Base-by-base conservation (phyloP, 2,113 vertebrate genomes). In the Puma concolor region DNA sequence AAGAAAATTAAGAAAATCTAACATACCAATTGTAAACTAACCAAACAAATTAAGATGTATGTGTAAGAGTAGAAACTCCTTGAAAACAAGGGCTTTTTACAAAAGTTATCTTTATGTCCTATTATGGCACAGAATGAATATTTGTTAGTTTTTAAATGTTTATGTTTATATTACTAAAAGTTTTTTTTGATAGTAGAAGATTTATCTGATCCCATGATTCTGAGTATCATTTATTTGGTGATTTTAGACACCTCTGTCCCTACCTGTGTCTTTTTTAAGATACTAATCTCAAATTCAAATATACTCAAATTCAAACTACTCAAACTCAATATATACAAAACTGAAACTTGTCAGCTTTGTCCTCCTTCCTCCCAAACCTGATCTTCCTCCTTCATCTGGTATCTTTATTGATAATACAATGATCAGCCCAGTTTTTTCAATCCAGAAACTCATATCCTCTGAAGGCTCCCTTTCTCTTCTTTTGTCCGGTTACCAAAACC, bases 141-240 rank as follows among this genome's bases (percentile, higher is more conserved):
- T 89, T 69, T 88, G 50, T 92, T 93, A 19, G 60, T 52, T 29
- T 69, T 63, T 52, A 50, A 85, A 52, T 90, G 50, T 21, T 69
- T 74, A 50, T 63, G 41, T 63, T 69, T 74, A 50, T 63, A n/a
- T 63, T 84, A 71, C 57, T 33, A 76, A 81, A 82, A 44, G 57
- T 54, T 44, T 11, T 33, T 82, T 84, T 27, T 64, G 71, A 27
- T 89, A 63, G 16, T 50, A 29, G 8, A 76, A 72, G 64, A 82
- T 48, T 85, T 64, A 88, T 67, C 44, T 54, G 69, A 92, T 44
- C 36, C 54, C 76, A 57, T 80, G 50, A 93, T 83, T 88, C 64
- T 86, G 64, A 50, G 27, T 86, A 95, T 82, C 23, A 54, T 52
- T 89, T 85, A 71, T 94, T 93, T 84, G 67, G 67, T 83, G 31